Conservation (phyloP, 2,888 invertebrate species). For the Drosophila histrio region DNA sequence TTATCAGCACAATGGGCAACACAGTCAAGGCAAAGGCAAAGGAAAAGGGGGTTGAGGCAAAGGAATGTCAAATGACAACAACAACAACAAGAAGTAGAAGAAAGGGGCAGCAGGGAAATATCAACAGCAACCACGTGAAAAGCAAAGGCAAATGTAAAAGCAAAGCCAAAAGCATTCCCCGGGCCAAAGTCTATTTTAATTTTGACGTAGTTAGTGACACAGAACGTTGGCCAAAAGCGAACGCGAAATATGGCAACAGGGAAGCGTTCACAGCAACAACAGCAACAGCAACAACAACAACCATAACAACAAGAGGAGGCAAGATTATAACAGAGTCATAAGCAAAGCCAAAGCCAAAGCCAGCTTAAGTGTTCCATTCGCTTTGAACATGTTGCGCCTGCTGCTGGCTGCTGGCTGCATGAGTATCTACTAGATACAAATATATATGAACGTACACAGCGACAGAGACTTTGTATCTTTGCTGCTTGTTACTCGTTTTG, state of each 20-base stretch:
- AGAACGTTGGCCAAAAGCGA: conserved; percentile 58
- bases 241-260: conserved; percentile 21
- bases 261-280: conserved; percentile 12
- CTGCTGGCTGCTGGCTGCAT: too few relatives aligned
- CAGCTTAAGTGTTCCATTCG: conserved; percentile 64
- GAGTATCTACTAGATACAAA: conserved; percentile 37
- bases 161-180: conserved; percentile 21
- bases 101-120: background rate
- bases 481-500: conserved; percentile 14
- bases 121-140: conserved; percentile 3
- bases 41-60: conserved; percentile 1
- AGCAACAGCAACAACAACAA: background rate
- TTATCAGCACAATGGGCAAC: conserved; percentile 66
- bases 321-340: conserved; percentile 56
- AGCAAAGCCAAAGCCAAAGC: conserved; percentile 50
- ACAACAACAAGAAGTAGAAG: too few relatives aligned
- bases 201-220: conserved; percentile 71
- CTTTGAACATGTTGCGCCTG: conserved; percentile 72
- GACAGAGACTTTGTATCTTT: conserved; percentile 23
- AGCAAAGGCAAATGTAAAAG: background rate
- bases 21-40: conserved; percentile 16
- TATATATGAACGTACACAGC: conserved; percentile 7
- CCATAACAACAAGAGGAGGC: conserved; percentile 3
- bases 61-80: conserved; percentile 45
- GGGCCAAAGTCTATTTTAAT: conserved; percentile 71